Conservation (phyloP, 2,797 vertebrate species). For the Pipistrellus nathusii region DNA sequence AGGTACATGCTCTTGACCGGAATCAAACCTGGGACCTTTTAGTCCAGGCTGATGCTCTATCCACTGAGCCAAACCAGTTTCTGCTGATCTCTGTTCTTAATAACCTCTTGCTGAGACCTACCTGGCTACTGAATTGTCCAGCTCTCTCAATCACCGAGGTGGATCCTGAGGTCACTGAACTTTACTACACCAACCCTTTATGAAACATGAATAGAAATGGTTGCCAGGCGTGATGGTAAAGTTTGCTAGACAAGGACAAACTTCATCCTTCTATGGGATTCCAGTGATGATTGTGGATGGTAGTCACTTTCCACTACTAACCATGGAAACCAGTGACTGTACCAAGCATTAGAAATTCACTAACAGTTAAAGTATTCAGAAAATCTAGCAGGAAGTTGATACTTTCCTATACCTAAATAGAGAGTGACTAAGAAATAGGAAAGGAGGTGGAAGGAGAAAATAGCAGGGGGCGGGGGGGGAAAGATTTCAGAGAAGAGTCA, state of each 20-base stretch:
- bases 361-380: neutral
- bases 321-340: neutral
- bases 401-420: neutral
- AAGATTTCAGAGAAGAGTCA: neutral
- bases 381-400: neutral
- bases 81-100: neutral
- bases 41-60: too few species aligned
- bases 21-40: too few species aligned
- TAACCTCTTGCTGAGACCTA: neutral
- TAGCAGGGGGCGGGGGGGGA: neutral
- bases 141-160: neutral
- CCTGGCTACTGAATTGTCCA: neutral
- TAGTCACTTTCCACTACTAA: neutral
- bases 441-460: neutral
- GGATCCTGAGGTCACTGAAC: neutral
- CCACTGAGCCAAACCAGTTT: too few species aligned
- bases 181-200: neutral
- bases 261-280: neutral
- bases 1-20: too few species aligned
- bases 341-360: neutral
- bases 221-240: neutral
- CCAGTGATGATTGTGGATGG: neutral
- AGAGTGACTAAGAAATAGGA: neutral
- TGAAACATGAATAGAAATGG: neutral
- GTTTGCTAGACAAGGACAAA: neutral